These are phyloP conservation scores for Cavia porcellus DNA, from an alignment of 2,113 vertebrate species.

Conservation along the genomic window DNA sequence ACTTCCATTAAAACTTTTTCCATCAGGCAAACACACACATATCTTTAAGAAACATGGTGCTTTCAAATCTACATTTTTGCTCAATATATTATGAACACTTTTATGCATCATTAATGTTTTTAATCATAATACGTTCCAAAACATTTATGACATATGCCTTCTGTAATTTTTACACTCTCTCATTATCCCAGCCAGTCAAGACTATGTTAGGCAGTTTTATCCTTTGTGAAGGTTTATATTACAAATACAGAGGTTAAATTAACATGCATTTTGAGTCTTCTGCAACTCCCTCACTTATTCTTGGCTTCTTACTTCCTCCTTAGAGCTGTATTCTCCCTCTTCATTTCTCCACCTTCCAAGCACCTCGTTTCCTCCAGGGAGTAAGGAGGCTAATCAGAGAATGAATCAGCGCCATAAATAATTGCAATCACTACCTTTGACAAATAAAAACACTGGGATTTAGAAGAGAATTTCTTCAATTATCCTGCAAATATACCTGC, in stretches of 20 bases:
- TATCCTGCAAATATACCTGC: background rate
- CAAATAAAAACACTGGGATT: conserved; percentile 2
- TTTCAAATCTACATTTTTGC: conserved; percentile 33
- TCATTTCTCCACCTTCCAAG: background rate
- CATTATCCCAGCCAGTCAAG: background rate
- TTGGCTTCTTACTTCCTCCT: background rate
- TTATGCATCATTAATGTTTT: background rate
- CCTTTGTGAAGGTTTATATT: background rate
- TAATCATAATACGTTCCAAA: background rate
- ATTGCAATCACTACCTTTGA: background rate
- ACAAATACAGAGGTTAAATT: background rate
- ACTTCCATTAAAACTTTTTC: background rate
- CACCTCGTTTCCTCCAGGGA: background rate
- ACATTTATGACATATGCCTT: background rate
- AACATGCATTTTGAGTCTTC: background rate
- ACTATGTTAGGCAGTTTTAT: background rate
- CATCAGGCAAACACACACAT: background rate
- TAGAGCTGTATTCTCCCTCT: background rate
- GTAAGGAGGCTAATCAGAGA: background rate
- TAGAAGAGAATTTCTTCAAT: background rate
- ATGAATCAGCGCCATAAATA: background rate
- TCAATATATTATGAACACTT: background rate
- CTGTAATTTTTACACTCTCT: background rate
- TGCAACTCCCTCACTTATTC: background rate
- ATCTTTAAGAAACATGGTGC: background rate